Evolutionary conservation across 2,113 vertebrate species (phyloP).

Genomic region (Chaetops frenatus): DNA sequence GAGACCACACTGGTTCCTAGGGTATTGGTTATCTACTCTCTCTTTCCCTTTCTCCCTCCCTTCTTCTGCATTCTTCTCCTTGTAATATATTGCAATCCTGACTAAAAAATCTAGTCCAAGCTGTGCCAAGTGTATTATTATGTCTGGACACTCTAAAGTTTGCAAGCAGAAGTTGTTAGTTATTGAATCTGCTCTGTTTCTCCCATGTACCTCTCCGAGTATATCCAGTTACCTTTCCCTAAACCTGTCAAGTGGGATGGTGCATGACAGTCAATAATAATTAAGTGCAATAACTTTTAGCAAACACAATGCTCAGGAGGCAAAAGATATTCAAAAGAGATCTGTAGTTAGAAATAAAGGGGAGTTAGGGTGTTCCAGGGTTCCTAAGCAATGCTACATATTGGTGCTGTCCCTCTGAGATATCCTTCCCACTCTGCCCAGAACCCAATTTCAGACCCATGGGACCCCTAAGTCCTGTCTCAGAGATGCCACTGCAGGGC

Average conservation of each 20-base stretch:
- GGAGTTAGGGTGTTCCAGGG: background rate
- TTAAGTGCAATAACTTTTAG: background rate
- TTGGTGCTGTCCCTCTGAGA: no score
- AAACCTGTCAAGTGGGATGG: background rate
- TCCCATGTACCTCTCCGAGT: background rate
- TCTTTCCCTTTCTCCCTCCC: background rate
- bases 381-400: background rate
- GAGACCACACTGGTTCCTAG: background rate
- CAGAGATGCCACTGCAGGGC: background rate
- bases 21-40: no score
- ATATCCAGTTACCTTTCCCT: background rate
- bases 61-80: background rate
- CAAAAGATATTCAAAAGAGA: background rate
- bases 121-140: background rate
- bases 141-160: background rate
- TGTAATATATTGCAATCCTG: background rate
- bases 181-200: background rate
- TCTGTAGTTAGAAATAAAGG: background rate
- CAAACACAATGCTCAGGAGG: background rate
- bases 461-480: background rate
- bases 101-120: background rate
- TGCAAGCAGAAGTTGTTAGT: background rate
- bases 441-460: fast-evolving
- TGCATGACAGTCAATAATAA: background rate
- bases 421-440: background rate